Evolutionary conservation across 2,113 vertebrate species (phyloP).

Genomic region (Lasiurus borealis): DNA sequence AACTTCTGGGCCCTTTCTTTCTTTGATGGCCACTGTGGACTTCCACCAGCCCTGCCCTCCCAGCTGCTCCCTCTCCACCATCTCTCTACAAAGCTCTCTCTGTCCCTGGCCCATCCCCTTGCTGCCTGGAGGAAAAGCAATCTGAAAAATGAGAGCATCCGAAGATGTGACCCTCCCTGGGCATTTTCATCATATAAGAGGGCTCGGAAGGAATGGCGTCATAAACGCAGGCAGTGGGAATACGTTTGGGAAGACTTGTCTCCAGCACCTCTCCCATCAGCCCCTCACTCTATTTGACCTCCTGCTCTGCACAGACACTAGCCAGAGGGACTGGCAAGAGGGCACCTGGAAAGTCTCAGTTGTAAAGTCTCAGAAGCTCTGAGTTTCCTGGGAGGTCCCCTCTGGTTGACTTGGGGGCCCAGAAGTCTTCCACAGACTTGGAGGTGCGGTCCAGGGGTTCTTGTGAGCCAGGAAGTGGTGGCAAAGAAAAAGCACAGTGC

Average conservation of each 20-base stretch:
- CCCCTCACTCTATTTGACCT: background rate
- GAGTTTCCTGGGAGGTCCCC: background rate
- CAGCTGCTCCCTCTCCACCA: too few relatives aligned
- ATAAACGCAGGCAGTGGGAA: background rate
- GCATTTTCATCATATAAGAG: fast-evolving
- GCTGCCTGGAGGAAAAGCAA: background rate
- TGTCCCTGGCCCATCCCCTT: background rate
- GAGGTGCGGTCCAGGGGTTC: background rate
- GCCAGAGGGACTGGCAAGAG: background rate
- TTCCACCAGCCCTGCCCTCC: background rate
- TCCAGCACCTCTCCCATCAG: background rate
- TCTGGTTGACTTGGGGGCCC: background rate
- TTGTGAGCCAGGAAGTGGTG: background rate
- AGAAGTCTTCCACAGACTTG: background rate
- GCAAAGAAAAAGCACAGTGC: background rate
- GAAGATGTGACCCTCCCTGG: background rate
- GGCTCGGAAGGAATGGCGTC: background rate
- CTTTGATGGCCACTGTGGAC: background rate
- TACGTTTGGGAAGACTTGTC: background rate
- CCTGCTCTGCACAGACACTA: background rate
- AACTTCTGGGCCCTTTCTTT: background rate
- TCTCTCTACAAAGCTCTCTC: background rate
- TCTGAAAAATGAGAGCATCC: background rate
- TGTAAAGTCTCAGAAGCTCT: background rate
- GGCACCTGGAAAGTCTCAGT: background rate